phyloP scores from a whole-genome alignment of 2,888 invertebrate species.

The Isoperla grammatica region DNA sequence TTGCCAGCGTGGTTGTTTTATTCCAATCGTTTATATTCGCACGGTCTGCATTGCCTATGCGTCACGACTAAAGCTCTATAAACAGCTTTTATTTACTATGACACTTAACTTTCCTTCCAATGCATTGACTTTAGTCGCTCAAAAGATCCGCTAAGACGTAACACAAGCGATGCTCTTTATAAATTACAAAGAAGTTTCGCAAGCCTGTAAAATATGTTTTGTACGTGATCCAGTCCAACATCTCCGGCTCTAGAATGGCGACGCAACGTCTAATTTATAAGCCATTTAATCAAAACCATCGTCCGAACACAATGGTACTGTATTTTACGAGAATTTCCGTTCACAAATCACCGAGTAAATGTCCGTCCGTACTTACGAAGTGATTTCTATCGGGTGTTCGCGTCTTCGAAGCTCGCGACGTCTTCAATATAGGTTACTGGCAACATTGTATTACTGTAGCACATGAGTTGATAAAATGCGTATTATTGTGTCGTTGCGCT shows the following conservation, averaged over 20 bases:
- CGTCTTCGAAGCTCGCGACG: no score
- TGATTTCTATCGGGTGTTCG: no score
- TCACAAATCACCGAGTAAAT: no score
- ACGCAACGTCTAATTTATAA: background rate
- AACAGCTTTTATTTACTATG: constrained; percentile 15
- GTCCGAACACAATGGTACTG: background rate
- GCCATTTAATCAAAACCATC: constrained; percentile 12
- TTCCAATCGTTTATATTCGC: constrained; percentile 13
- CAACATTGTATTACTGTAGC: no score
- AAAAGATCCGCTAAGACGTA: constrained; percentile 9
- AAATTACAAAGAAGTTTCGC: constrained; percentile 16
- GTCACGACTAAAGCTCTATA: constrained; percentile 4
- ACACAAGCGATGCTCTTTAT: constrained; percentile 12
- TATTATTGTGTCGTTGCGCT: no score
- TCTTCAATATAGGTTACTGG: no score
- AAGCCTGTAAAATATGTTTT: background rate
- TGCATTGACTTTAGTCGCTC: constrained; percentile 4
- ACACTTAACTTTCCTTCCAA: constrained; percentile 12
- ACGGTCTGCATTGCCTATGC: background rate
- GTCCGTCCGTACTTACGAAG: no score
- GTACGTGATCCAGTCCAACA: background rate
- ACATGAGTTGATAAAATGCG: no score
- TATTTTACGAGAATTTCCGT: no score
- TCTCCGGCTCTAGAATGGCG: background rate
- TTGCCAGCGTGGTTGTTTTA: constrained; percentile 1